Evolutionary conservation across 2,888 invertebrate genomes (phyloP), one percentile per base, ranked within the genome.

Genomic region (Lypha dubia): DNA sequence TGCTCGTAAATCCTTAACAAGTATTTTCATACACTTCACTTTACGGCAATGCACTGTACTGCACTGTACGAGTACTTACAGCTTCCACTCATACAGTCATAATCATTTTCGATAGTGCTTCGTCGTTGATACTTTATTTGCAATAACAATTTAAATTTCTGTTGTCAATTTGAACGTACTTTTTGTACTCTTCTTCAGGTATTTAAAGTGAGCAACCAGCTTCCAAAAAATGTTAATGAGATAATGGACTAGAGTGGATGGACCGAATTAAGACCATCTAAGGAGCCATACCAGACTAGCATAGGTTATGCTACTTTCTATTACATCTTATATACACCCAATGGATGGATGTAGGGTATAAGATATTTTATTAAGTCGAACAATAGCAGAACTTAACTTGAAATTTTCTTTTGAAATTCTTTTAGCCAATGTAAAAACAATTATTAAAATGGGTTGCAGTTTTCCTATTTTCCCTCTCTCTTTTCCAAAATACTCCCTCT

Each of bases 1-100:
- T 90, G 90, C 92, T 91, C 92, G 92, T 92, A 91, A 91, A 91
- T 91, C 92, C 89, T 91, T 91, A 91, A 91, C 90, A 90, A 90
- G 89, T 89, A 79, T 74, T 76, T 82, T 63, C 63, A 56, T 63
- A 58, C 79, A 56, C 60, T 71, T n/a, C 49, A 62, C 51, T 62
- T 24, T 22, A 41, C 49, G 38, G 22, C 15, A 46, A 24, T 62
- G 20, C 56, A 56, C 35, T 62, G 28, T 44, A 56, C 22, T 53
- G 60, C 20, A 75, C 32, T 68, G n/a, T n/a, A n/a, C n/a, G n/a
- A n/a, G n/a, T 68, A 41, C n/a, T 67, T 38, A 53, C 51, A 58
- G 8, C n/a, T 44, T 63, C 32, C n/a, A 75, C 35, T 44, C 51
- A 67, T 74, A 74, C 71, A 79, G 58, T 73, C 65, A 79, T 79